These are phyloP conservation scores for Coelopa frigida DNA, from an alignment of 1,140 invertebrate genomes.

Conservation along the genomic window DNA sequence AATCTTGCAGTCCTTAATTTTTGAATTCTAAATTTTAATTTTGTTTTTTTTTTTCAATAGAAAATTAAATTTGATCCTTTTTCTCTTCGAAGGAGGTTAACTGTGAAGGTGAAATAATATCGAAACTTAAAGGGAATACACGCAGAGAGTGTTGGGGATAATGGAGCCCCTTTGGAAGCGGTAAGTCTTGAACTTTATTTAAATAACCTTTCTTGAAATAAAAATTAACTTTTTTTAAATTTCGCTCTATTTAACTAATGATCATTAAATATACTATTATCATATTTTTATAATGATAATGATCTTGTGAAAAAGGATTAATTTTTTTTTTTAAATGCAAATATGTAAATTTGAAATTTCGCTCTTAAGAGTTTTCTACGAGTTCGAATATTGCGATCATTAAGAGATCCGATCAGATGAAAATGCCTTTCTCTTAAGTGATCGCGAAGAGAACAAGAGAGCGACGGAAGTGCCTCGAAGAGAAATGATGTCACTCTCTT, in stretches of 20 bases:
- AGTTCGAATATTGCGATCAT: background rate
- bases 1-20: too few relatives aligned
- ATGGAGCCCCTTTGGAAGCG: conserved; percentile 44
- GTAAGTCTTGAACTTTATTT: conserved; percentile 29
- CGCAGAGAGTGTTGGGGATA: conserved; percentile 24
- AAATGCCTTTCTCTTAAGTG: conserved; percentile 4
- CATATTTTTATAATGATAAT: background rate
- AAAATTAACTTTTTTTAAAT: background rate
- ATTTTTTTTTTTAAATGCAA: background rate
- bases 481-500: too few relatives aligned
- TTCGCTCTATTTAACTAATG: background rate
- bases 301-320: background rate
- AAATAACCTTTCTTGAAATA: background rate
- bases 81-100: conserved; percentile 10
- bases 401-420: background rate
- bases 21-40: too few relatives aligned
- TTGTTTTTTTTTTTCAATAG: background rate
- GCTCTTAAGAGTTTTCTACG: too few relatives aligned
- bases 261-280: background rate
- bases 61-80: conserved; percentile 1
- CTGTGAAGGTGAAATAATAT: conserved; percentile 3
- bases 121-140: conserved; percentile 9
- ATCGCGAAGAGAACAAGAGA: too few relatives aligned
- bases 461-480: too few relatives aligned
- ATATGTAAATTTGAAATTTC: background rate